Evolutionary conservation across 2,888 invertebrate species (phyloP).

Genomic region (Cerastis rubricosa): DNA sequence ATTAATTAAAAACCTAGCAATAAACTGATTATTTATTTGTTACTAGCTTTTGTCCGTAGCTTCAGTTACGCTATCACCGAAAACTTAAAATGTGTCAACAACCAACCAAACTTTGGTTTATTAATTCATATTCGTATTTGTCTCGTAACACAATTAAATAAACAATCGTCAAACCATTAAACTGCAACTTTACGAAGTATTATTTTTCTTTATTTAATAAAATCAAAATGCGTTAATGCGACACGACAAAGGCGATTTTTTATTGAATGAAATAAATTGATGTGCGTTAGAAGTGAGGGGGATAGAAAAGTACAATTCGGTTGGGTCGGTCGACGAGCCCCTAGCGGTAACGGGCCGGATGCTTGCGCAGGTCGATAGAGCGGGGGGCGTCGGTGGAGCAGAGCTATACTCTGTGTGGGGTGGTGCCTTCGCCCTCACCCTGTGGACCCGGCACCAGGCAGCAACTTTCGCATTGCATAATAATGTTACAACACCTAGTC

Average conservation of each 20-base stretch:
- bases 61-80: not conserved
- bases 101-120: not conserved
- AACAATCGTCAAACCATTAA: not conserved
- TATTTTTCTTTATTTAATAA: conserved; percentile 21
- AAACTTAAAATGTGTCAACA: not conserved
- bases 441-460: conserved; percentile 73
- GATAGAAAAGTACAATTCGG: conserved; percentile 75
- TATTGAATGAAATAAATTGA: conserved; percentile 72
- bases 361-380: conserved; percentile 90
- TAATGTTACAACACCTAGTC: conserved; percentile 78
- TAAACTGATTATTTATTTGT: not conserved
- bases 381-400: conserved; percentile 85
- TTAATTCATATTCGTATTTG: not conserved
- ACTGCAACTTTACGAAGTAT: not conserved
- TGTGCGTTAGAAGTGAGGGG: conserved; percentile 65
- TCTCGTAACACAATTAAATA: conserved; percentile 15
- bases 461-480: conserved; percentile 83
- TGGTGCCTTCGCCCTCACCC: conserved; percentile 89
- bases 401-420: conserved; percentile 82
- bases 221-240: not conserved
- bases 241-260: conserved; percentile 59
- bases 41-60: not conserved
- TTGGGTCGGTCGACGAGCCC: conserved; percentile 77
- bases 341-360: conserved; percentile 76
- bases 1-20: conserved; percentile 4